phyloP scores from a whole-genome alignment of 1,140 invertebrate genomes.

The Halictus rubicundus region DNA sequence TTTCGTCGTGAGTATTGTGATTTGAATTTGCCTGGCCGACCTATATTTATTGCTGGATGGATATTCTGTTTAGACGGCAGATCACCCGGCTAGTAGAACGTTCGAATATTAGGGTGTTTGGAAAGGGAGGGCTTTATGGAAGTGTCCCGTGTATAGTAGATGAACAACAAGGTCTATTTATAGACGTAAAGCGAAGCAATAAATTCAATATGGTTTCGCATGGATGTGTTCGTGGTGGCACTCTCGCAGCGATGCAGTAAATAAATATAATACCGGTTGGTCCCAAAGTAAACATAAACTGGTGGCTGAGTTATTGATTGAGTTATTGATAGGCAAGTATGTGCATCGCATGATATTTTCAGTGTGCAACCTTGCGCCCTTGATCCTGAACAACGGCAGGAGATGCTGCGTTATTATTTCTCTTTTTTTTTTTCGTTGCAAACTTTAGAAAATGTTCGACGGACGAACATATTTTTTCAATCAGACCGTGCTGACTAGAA shows the following conservation, averaged over 20 bases:
- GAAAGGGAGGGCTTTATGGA: neutral
- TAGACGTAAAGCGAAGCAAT: neutral
- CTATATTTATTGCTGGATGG: too few species aligned
- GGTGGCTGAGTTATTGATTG: slow-evolving; percentile 33
- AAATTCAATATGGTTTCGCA: neutral
- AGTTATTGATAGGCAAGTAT: slow-evolving; percentile 38
- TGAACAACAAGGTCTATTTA: neutral
- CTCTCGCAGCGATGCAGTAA: neutral
- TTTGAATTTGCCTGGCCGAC: too few species aligned
- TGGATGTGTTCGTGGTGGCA: neutral
- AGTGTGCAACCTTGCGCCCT: slow-evolving; percentile 4
- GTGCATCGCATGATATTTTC: slow-evolving; percentile 24
- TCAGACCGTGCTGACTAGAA: neutral
- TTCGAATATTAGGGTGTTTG: too few species aligned
- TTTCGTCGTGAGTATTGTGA: too few species aligned
- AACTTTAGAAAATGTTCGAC: neutral
- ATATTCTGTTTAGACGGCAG: too few species aligned
- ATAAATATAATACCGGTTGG: slow-evolving; percentile 33
- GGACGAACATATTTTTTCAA: neutral
- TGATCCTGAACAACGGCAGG: slow-evolving; percentile 1
- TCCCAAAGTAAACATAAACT: slow-evolving; percentile 36
- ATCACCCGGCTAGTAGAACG: too few species aligned
- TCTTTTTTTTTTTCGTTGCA: neutral
- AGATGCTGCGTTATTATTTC: neutral
- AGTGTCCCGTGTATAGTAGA: neutral